Conservation (phyloP, 2,888 invertebrate genomes). For the Empis stercorea region DNA sequence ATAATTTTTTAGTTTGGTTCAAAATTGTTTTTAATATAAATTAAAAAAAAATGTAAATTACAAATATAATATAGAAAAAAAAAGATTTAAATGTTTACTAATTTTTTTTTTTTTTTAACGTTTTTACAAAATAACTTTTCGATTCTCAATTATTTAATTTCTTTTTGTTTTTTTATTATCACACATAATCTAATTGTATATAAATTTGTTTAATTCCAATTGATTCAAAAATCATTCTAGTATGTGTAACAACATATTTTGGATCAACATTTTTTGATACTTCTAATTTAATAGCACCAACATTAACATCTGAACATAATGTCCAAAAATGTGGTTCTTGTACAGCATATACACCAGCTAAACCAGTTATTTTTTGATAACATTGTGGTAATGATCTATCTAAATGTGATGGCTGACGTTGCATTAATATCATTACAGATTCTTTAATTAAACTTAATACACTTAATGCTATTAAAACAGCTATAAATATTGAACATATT, state of each 20-base stretch:
- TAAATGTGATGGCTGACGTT: constrained; percentile 72
- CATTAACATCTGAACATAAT: constrained; percentile 82
- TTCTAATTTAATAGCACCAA: constrained; percentile 88
- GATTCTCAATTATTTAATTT: too few relatives aligned
- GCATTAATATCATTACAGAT: constrained; percentile 84
- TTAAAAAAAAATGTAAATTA: too few relatives aligned
- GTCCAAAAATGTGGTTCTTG: constrained; percentile 99
- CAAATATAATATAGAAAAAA: too few relatives aligned
- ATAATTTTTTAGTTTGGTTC: too few relatives aligned
- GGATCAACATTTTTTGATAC: constrained; percentile 89
- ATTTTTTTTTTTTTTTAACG: too few relatives aligned
- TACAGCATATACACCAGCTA: constrained; percentile 89
- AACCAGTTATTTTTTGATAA: constrained; percentile 75
- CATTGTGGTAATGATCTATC: constrained; percentile 77
- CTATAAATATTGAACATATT: constrained; percentile 94
- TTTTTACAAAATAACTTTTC: too few relatives aligned
- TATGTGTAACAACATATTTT: constrained; percentile 82
- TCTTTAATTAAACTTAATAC: constrained; percentile 74
- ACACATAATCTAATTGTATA: constrained; percentile 84
- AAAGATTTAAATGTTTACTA: too few relatives aligned
- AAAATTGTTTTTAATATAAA: too few relatives aligned
- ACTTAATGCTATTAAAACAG: constrained; percentile 77
- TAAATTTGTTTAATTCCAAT: constrained; percentile 84
- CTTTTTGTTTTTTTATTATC: constrained; percentile 19
- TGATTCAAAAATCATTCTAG: constrained; percentile 88